Conservation (phyloP, 2,797 vertebrate species). For the Dallia pectoralis region DNA sequence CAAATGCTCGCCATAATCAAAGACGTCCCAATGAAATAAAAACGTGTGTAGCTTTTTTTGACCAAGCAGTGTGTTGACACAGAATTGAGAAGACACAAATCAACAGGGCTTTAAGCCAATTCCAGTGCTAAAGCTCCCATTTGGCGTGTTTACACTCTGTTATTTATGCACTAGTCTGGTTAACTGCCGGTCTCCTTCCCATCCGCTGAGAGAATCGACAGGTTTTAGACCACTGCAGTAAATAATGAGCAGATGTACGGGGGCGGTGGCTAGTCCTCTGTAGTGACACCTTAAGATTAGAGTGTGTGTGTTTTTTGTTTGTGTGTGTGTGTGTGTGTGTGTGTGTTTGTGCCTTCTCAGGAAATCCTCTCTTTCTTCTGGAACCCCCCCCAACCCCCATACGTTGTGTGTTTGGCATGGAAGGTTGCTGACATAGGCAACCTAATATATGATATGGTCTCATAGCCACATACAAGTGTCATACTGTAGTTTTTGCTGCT, state of each 20-base stretch:
- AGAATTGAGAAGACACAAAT: not conserved
- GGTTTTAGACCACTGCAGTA: conserved; percentile 11
- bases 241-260: not conserved
- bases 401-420: conserved; percentile 35
- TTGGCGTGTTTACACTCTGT: conserved; percentile 1
- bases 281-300: conserved; percentile 17
- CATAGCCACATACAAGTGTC: not conserved
- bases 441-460: conserved; percentile 29
- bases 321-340: conserved; percentile 16
- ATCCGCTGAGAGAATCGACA: conserved; percentile 19
- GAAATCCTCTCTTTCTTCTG: conserved; percentile 60
- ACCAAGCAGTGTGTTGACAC: no score
- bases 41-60: no score
- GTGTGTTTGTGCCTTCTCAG: conserved; percentile 40
- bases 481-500: not conserved
- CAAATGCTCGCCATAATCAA: no score
- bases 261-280: conserved; percentile 10
- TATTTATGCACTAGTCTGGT: conserved; percentile 20
- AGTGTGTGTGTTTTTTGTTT: not conserved
- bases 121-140: not conserved
- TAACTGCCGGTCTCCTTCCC: conserved; percentile 33
- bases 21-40: no score
- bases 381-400: conserved; percentile 16
- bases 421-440: conserved; percentile 25
- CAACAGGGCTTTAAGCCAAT: not conserved